Percentiles rank a stretch among this genome's conserved stretches.
Evolutionary conservation across 1,140 invertebrate species (phyloP).

Genomic region (Conopomorpha cramerella): DNA sequence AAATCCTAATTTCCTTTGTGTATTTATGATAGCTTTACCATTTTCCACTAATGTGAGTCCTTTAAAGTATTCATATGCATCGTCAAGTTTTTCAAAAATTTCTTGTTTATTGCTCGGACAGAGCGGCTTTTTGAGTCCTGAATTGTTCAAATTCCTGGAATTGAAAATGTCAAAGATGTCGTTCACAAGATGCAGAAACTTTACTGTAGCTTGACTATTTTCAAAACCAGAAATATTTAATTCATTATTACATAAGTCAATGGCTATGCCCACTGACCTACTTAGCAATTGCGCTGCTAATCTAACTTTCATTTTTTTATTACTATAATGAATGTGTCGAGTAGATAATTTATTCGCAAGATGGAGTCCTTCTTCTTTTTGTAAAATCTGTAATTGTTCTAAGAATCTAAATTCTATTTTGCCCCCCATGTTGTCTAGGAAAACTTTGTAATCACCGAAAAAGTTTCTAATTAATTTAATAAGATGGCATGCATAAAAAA

Average conservation of each 20-base stretch:
- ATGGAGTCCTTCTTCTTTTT: slow-evolving; percentile 12
- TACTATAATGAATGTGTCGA: slow-evolving; percentile 14
- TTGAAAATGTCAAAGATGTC: slow-evolving; percentile 25
- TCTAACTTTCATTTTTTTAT: slow-evolving; percentile 22
- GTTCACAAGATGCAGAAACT: slow-evolving; percentile 17
- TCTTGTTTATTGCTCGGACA: slow-evolving; percentile 6
- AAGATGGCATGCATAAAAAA: background rate
- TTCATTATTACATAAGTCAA: slow-evolving; percentile 10
- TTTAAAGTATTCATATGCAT: slow-evolving; percentile 7
- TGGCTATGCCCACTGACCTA: slow-evolving; percentile 14
- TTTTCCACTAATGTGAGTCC: slow-evolving; percentile 7
- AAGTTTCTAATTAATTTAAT: background rate
- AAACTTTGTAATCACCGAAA: background rate
- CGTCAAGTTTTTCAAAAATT: slow-evolving; percentile 4
- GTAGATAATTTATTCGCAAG: slow-evolving; percentile 15
- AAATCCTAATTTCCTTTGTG: slow-evolving; percentile 17
- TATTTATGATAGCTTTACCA: slow-evolving; percentile 5
- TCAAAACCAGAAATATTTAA: slow-evolving; percentile 11
- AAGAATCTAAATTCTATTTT: background rate
- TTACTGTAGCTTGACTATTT: slow-evolving; percentile 10
- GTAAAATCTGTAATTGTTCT: slow-evolving; percentile 3
- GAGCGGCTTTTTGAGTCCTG: slow-evolving; percentile 9
- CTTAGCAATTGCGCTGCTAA: slow-evolving; percentile 20
- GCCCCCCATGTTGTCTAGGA: background rate
- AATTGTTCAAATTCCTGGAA: slow-evolving; percentile 11